Base-by-base conservation (phyloP, 53 echinoderm and acorn worm genomes). In the Glandiceps talaboti region DNA sequence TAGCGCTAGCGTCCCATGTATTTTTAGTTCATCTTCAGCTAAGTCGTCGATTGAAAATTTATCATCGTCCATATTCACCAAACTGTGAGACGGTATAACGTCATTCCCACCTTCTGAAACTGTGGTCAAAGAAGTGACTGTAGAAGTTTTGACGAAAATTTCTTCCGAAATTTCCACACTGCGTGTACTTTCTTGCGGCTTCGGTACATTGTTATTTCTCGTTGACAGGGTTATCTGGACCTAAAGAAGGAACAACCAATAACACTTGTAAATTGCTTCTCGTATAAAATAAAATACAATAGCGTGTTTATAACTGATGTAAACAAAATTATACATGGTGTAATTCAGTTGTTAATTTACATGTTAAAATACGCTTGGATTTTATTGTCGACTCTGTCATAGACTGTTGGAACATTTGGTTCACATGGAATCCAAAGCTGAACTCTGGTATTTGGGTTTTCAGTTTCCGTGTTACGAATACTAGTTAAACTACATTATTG, bases 191-290 rank as follows among this genome's bases (percentile, higher is more conserved):
- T 80, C 79, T 28, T 75, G 77, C 77, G 92, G 92, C 76, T 81
- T 73, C 27, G 94, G 94, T 0, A 92, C 86, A 76, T 90, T 94
- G 86, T 94, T 92, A 31, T 94, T 94, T 33, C 85, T 85, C 76
- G 92, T 92, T 10, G 79, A 26, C 0, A 94, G 82, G 14, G 82
- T 90, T 75, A 94, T 81, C 25, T 30, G 29, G 14, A 94, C 88
- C 94, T 94, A 81, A 1, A 31, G 82, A 64, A 33, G 28, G 82
- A 26, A 82, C 64, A 80, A n/a, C n/a, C n/a, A n/a, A n/a, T n/a
- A n/a, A n/a, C n/a, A n/a, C n/a, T n/a, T n/a, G n/a, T n/a, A n/a
- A n/a, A n/a, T n/a, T n/a, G n/a, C n/a, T n/a, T n/a, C n/a, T n/a
- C n/a, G n/a, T n/a, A n/a, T n/a, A n/a, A n/a, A n/a, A n/a, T n/a